Base-by-base conservation (phyloP, 1,140 invertebrate genomes). In the Globodera ellingtonae region DNA sequence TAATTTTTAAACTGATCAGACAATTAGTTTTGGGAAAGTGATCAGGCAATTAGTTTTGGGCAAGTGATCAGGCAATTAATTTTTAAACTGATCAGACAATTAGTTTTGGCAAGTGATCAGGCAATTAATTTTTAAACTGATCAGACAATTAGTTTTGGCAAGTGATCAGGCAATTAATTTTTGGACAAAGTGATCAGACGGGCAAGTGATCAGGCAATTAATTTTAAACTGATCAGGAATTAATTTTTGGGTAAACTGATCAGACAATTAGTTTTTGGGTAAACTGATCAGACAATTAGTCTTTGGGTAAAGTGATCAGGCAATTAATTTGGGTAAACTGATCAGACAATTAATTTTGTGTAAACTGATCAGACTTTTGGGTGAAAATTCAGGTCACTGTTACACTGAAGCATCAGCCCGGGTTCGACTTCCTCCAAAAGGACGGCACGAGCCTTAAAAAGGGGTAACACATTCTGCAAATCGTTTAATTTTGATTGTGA, bases 391-490 rank as follows among this genome's bases (percentile, higher is more conserved):
- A 91, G 13, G 94, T 94, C 4, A 94, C 95, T 85, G 93, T 98
- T 0, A 94, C 93, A 0, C 90, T 98, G 77, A 93, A 95, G 85
- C 96, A 96, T 88, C 75, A 82, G 47, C 75, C 85, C 46, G 88
- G 88, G 10, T 89, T 89, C 90, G 93, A 94, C 83, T 97, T 96
- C 87, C 92, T 89, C 62, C 83, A 88, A 56, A 89, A 89, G 69
- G 88, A 93, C 81, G 88, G 90, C 83, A 91, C 85, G 10, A 75
- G 18, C 35, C 46, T 83, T 48, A 79, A 86, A 74, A 84, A 87
- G 8, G 80, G 83, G 78, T 83, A 84, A 86, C 1, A 35, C 1
- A 35, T 35, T 35, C 35, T 35, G 35, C 35, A 35, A 35, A 35
- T 35, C 35, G 35, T 35, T 35, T 35, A 35, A 35, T 35, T 35